These are phyloP conservation scores for Clostera curtula DNA, from an alignment of 2,888 invertebrate genomes.

Conservation along the genomic window DNA sequence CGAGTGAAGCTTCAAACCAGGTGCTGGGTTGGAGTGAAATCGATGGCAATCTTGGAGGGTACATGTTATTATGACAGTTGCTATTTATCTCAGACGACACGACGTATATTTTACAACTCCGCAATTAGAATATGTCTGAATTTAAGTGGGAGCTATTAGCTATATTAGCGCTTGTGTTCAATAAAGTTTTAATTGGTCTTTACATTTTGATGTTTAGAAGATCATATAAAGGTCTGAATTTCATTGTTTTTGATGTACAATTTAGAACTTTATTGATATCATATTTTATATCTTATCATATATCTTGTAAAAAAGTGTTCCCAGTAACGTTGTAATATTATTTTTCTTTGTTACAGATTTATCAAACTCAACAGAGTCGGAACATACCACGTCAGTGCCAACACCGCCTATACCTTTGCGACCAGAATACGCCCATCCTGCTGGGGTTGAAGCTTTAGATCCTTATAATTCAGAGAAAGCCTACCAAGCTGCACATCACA, in stretches of 20 bases:
- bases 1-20: slow-evolving; percentile 66
- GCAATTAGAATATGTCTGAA: slow-evolving; percentile 41
- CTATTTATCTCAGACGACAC: slow-evolving; percentile 51
- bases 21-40: slow-evolving; percentile 58
- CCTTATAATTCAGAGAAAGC: slow-evolving; percentile 67
- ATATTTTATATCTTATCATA: too few relatives aligned
- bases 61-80: slow-evolving; percentile 68
- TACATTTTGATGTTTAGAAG: slow-evolving; percentile 21
- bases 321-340: too few relatives aligned
- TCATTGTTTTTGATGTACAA: slow-evolving; percentile 14
- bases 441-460: slow-evolving; percentile 62
- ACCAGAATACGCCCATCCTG: slow-evolving; percentile 67
- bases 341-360: slow-evolving; percentile 50
- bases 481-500: slow-evolving; percentile 48
- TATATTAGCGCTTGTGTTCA: slow-evolving; percentile 36
- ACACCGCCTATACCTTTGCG: slow-evolving; percentile 56
- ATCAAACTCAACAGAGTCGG: slow-evolving; percentile 50
- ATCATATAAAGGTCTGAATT: slow-evolving; percentile 9
- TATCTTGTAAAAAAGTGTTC: too few relatives aligned
- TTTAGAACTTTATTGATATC: slow-evolving; percentile 7
- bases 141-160: slow-evolving; percentile 34
- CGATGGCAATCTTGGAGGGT: slow-evolving; percentile 58
- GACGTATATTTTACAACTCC: slow-evolving; percentile 35
- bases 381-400: slow-evolving; percentile 42
- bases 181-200: slow-evolving; percentile 28